phyloP scores from a whole-genome alignment of 1,140 invertebrate species.

The Araneus ventricosus region DNA sequence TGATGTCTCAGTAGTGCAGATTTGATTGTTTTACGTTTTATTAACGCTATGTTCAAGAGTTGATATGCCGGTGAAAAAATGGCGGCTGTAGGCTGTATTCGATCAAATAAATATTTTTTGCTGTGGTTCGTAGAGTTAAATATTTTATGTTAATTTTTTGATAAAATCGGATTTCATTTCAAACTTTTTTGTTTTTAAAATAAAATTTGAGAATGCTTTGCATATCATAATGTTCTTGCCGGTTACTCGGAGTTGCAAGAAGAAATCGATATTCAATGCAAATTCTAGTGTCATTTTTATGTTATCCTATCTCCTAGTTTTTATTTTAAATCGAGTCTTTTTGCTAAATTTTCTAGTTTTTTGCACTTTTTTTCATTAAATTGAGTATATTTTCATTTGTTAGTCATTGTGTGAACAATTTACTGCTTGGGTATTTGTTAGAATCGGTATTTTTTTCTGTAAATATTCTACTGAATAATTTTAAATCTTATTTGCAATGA shows the following conservation, averaged over 20 bases:
- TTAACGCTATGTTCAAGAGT: constrained; percentile 9
- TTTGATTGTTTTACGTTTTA: neutral
- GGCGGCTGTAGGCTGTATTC: constrained; percentile 31
- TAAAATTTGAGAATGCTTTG: neutral
- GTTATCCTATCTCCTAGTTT: neutral
- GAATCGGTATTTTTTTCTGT: too few relatives aligned
- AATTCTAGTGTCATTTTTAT: neutral
- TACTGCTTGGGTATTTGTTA: too few relatives aligned
- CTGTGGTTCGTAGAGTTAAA: neutral
- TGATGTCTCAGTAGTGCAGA: neutral
- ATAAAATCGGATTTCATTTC: neutral
- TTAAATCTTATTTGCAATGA: too few relatives aligned
- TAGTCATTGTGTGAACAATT: too few relatives aligned
- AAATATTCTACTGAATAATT: too few relatives aligned
- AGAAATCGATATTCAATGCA: neutral
- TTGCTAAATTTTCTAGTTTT: too few relatives aligned
- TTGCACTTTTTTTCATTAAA: too few relatives aligned
- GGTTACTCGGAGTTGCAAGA: neutral
- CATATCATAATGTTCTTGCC: neutral
- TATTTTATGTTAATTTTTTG: neutral
- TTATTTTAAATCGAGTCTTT: neutral
- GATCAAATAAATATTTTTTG: neutral
- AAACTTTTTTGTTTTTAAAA: neutral
- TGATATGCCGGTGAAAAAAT: constrained; percentile 58
- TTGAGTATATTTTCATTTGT: too few relatives aligned